A percentile compares a stretch with the other conserved stretches of the same genome.
Conservation (phyloP, 2,113 vertebrate genomes). For the Ramphastos sulfuratus region DNA sequence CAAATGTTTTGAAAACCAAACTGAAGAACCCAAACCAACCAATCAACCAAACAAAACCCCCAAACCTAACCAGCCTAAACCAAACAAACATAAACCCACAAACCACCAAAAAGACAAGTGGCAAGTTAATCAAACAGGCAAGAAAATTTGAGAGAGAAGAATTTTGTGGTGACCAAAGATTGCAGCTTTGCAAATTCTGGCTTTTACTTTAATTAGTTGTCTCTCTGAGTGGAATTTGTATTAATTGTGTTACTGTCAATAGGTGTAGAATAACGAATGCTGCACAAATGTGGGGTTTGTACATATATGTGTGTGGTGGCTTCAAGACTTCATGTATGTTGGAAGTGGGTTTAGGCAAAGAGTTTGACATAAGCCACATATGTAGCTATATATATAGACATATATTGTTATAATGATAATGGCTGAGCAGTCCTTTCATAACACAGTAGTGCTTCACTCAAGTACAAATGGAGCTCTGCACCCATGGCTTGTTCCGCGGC, state of each 20-base stretch:
- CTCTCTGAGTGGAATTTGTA: not conserved
- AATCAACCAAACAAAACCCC: not conserved
- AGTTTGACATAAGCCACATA: not conserved
- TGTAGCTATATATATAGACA: too few species aligned
- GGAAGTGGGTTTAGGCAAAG: not conserved
- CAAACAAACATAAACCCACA: not conserved
- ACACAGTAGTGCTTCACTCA: not conserved
- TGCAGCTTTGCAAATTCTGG: not conserved
- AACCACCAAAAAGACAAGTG: not conserved
- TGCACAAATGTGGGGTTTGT: not conserved
- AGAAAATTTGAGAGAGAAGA: not conserved
- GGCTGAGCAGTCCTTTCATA: not conserved
- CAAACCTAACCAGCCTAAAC: too few species aligned
- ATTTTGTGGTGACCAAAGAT: not conserved
- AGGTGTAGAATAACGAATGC: not conserved
- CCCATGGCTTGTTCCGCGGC: fast-evolving
- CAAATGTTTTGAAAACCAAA: slow-evolving; percentile 9
- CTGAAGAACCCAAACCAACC: not conserved
- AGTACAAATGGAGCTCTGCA: not conserved
- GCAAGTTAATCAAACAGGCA: not conserved
- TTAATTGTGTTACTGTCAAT: not conserved
- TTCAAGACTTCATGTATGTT: fast-evolving
- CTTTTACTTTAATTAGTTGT: not conserved
- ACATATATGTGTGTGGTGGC: not conserved
- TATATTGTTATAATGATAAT: fast-evolving